Evolutionary conservation across 2,888 invertebrate species (phyloP).

Genomic region (Phania funesta): DNA sequence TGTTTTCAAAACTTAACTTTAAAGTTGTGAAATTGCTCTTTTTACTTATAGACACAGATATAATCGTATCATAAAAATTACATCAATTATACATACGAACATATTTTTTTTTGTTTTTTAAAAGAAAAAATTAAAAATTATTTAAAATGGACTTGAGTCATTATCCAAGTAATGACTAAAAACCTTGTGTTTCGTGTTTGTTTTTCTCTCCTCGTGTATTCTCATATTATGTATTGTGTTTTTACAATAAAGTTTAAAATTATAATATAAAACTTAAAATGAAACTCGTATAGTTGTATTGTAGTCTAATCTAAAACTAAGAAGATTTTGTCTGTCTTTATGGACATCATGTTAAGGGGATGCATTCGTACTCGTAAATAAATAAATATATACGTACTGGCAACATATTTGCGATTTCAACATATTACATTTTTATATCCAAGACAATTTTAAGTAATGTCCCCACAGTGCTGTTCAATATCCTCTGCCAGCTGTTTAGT

Average conservation of each 20-base stretch:
- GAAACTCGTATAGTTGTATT: constrained; percentile 27
- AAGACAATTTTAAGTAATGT: neutral
- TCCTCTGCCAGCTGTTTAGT: neutral
- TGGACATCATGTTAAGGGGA: constrained; percentile 50
- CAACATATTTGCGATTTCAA: constrained; percentile 20
- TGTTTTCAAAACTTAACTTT: too few relatives aligned
- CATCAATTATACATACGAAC: too few relatives aligned
- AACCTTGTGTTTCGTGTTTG: too few relatives aligned
- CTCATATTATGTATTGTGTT: too few relatives aligned
- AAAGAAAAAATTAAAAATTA: too few relatives aligned
- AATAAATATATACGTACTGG: constrained; percentile 2
- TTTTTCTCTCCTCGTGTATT: too few relatives aligned
- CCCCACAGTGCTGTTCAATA: neutral
- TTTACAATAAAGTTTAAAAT: constrained; percentile 15
- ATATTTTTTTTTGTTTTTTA: too few relatives aligned
- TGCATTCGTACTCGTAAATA: neutral
- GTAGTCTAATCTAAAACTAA: constrained; percentile 15
- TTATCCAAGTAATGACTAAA: too few relatives aligned
- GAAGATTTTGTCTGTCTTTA: constrained; percentile 26
- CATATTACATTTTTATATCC: neutral
- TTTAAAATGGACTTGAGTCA: too few relatives aligned
- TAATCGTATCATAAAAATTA: too few relatives aligned
- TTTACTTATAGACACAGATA: too few relatives aligned
- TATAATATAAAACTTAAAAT: constrained; percentile 35
- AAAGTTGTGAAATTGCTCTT: too few relatives aligned